Base-by-base conservation (phyloP, 2,797 vertebrate species). In the Todus mexicanus region DNA sequence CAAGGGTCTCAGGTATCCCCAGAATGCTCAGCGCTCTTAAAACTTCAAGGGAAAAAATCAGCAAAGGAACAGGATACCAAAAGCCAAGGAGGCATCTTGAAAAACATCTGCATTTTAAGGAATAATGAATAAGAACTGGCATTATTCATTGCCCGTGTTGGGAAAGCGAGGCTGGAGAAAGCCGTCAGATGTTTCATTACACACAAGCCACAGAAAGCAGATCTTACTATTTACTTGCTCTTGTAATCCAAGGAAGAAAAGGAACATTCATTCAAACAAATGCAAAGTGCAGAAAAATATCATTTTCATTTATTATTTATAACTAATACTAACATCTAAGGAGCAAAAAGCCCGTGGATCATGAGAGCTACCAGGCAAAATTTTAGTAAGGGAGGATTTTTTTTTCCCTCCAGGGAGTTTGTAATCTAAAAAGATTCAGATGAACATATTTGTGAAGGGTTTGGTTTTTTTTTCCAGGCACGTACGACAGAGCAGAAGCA, bases 31-130 rank as follows among this genome's bases (percentile, higher is more conserved):
- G n/a, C n/a, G n/a, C n/a, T n/a, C 68, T 64, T 74, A 77, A 40
- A 86, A 80, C 73, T 47, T 65, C 66, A 83, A 40, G 40, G 15
- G 11, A 66, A 25, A 71, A 82, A 64, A 70, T 37, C 71, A 82
- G 64, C 33, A 84, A 40, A 92, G 53, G 50, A 59, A 54, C 45
- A 59, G 45, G 53, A 71, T 15, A 73, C n/a, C 43, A 72, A 38
- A 81, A 91, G 74, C 53, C 74, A 82, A 43, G 26, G 64, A 92
- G 65, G 65, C 48, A 63, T 68, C 84, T 64, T 74, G 84, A 68
- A 89, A 90, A 77, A 76, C 31, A 74, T 56, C 73, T 38, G 53
- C 84, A 60, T 93, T 93, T 95, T 68, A 89, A 80, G 59, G 37
- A 73, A 51, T 51, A 84, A 77, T 78, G 81, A 87, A 90, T 83